Evolutionary conservation across 2,888 invertebrate species (phyloP).

Genomic region (Blomia tropicalis): DNA sequence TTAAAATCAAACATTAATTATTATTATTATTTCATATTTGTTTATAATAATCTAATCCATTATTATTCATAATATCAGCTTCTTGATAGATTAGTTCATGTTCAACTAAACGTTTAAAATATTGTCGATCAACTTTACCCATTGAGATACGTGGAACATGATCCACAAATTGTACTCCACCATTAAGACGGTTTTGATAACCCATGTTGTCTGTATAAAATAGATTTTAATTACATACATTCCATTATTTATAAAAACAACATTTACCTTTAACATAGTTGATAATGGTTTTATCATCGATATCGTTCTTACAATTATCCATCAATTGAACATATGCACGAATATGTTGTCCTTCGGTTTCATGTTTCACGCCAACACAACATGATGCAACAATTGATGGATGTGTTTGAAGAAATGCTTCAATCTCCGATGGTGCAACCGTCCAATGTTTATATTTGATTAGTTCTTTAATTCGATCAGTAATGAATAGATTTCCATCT

Average conservation of each 20-base stretch:
- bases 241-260: neutral
- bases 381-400: neutral
- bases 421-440: constrained; percentile 6
- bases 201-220: constrained; percentile 13
- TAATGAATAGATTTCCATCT: neutral
- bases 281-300: neutral
- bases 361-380: neutral
- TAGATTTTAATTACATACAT: neutral
- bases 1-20: too few species aligned
- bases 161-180: constrained; percentile 1
- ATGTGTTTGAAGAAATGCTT: constrained; percentile 2
- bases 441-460: constrained; percentile 4
- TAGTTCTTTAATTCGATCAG: constrained; percentile 15
- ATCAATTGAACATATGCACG: neutral
- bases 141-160: neutral
- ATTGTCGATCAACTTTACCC: neutral
- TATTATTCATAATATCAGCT: too few species aligned
- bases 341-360: neutral
- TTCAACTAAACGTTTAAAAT: neutral
- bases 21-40: too few species aligned
- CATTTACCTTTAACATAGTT: constrained; percentile 6
- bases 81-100: neutral
- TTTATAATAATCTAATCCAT: too few species aligned
- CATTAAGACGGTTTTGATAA: constrained; percentile 5
- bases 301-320: neutral